Evolutionary conservation across 2,888 invertebrate genomes (phyloP).

Genomic region (Aphrophora alni): DNA sequence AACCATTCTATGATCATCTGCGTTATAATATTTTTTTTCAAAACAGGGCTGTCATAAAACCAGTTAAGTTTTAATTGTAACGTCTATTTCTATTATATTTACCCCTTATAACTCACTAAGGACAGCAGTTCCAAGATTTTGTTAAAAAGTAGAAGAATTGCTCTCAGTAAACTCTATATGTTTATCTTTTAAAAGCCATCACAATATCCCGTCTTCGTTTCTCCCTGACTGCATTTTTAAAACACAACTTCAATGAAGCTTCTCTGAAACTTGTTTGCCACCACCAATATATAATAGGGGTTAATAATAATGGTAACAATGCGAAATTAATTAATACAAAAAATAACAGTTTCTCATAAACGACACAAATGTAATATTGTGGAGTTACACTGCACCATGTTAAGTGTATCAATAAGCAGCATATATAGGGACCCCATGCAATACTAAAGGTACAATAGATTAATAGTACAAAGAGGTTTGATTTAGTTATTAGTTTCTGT

Average conservation of each 20-base stretch:
- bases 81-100: too few species aligned
- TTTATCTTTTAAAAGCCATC: not conserved
- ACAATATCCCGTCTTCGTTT: not conserved
- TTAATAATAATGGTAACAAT: not conserved
- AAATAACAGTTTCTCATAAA: not conserved
- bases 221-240: not conserved
- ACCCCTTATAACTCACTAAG: too few species aligned
- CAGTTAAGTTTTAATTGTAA: too few species aligned
- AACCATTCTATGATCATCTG: too few species aligned
- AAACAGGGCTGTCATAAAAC: too few species aligned
- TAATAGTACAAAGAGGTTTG: not conserved
- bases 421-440: not conserved
- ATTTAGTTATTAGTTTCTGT: not conserved
- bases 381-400: too few species aligned
- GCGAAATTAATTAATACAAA: not conserved
- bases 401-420: too few species aligned
- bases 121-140: too few species aligned
- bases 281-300: not conserved
- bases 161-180: not conserved
- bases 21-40: too few species aligned
- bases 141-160: too few species aligned
- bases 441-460: not conserved
- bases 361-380: too few species aligned
- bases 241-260: not conserved
- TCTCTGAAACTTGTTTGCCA: not conserved